These are phyloP conservation scores for Pyralis farinalis DNA, from an alignment of 2,888 invertebrate species.

Conservation along the genomic window DNA sequence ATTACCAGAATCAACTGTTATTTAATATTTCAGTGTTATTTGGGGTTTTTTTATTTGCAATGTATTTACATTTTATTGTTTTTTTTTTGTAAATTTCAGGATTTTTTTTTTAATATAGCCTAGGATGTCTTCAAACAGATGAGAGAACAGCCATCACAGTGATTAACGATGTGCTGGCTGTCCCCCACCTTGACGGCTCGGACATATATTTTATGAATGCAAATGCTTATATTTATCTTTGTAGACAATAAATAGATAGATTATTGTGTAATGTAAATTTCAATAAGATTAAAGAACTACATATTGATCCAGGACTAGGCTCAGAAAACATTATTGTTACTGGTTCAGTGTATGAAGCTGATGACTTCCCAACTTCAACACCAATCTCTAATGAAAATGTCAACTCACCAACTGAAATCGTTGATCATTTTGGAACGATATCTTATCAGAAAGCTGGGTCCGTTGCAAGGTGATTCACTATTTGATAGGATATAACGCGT, in stretches of 20 bases:
- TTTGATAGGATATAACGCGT: conserved; percentile 56
- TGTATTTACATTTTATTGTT: too few relatives aligned
- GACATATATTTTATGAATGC: too few relatives aligned
- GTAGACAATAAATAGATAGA: too few relatives aligned
- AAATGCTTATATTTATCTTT: too few relatives aligned
- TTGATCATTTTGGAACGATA: conserved; percentile 83
- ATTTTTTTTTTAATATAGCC: too few relatives aligned
- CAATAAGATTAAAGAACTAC: too few relatives aligned
- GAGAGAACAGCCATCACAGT: too few relatives aligned
- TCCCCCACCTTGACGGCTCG: too few relatives aligned
- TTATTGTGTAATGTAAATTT: too few relatives aligned
- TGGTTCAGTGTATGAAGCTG: conserved; percentile 84
- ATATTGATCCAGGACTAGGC: conserved; percentile 83
- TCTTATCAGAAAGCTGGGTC: conserved; percentile 85
- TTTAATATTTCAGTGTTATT: neutral
- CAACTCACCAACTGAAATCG: conserved; percentile 82
- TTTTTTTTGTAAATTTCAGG: too few relatives aligned
- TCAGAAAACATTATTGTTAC: conserved; percentile 82
- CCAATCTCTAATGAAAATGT: conserved; percentile 81
- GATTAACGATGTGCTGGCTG: too few relatives aligned
- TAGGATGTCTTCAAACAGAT: too few relatives aligned
- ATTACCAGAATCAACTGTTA: neutral
- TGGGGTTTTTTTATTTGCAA: neutral
- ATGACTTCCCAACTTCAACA: conserved; percentile 68
- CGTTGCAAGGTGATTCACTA: conserved; percentile 73